phyloP scores from a whole-genome alignment of 2,113 vertebrate genomes.

The Lepisosteus oculatus region DNA sequence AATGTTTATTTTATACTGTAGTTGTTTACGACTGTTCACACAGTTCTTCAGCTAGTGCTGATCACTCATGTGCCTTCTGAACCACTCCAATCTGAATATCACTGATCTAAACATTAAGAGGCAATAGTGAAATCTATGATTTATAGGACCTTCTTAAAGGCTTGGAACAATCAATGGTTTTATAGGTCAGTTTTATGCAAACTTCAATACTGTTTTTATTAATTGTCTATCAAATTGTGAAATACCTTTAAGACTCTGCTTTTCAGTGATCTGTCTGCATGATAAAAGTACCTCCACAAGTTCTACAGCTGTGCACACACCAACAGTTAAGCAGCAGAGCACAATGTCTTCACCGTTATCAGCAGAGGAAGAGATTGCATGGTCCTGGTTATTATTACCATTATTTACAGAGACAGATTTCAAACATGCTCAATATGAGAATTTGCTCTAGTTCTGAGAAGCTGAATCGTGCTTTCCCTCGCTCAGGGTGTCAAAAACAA shows the following conservation, averaged over 20 bases:
- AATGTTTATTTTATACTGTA: too few species aligned
- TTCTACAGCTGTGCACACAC: too few species aligned
- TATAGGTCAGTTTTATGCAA: constrained; percentile 38
- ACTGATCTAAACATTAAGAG: too few species aligned
- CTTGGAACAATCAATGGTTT: constrained; percentile 43
- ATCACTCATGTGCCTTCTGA: too few species aligned
- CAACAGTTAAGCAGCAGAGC: too few species aligned
- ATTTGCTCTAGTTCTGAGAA: too few species aligned
- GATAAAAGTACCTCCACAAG: too few species aligned
- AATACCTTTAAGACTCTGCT: neutral
- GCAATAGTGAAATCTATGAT: constrained; percentile 28
- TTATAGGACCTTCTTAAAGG: constrained; percentile 32
- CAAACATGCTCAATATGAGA: too few species aligned
- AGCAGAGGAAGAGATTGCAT: neutral
- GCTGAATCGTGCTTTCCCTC: neutral
- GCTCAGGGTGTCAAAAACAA: neutral
- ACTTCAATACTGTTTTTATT: constrained; percentile 48
- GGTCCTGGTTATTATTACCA: neutral
- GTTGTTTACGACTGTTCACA: too few species aligned
- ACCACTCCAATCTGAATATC: too few species aligned
- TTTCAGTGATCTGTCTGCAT: neutral
- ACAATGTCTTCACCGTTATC: too few species aligned
- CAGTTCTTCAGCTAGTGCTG: too few species aligned
- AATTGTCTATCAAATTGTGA: constrained; percentile 24
- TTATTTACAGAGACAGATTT: neutral